Conservation (phyloP, 2,888 invertebrate species). For the Lissocephala sabroskyi region DNA sequence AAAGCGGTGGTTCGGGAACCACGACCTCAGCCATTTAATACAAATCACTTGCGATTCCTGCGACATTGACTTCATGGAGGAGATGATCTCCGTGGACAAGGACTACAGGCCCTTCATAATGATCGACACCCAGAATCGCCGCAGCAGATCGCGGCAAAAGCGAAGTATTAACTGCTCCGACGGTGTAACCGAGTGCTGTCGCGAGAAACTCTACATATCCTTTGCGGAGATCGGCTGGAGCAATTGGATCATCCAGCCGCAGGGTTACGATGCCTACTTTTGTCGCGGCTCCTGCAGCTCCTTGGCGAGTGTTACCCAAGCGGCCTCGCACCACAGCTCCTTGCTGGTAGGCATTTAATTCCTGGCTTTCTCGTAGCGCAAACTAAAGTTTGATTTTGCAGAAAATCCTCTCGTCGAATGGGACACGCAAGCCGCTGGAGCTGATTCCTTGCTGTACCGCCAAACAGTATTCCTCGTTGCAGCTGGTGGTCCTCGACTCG, state of each 20-base stretch:
- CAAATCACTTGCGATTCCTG: conserved; percentile 87
- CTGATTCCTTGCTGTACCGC: conserved; percentile 90
- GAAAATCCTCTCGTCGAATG: conserved; percentile 78
- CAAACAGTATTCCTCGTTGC: conserved; percentile 84
- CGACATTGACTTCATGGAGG: conserved; percentile 75
- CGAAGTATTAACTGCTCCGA: conserved; percentile 81
- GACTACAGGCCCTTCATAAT: conserved; percentile 84
- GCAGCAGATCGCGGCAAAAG: conserved; percentile 74
- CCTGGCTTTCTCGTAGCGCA: neutral
- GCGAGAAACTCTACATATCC: conserved; percentile 86
- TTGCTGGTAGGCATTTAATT: conserved; percentile 77
- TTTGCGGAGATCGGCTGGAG: conserved; percentile 91
- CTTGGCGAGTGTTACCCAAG: conserved; percentile 80
- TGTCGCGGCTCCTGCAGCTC: conserved; percentile 87
- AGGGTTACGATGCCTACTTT: conserved; percentile 89
- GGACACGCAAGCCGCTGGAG: conserved; percentile 74
- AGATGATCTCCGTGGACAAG: conserved; percentile 80
- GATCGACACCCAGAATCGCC: conserved; percentile 83
- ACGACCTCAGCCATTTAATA: conserved; percentile 80
- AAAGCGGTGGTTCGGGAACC: conserved; percentile 82
- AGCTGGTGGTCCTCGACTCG: conserved; percentile 85
- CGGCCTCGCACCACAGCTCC: conserved; percentile 80
- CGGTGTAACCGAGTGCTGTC: conserved; percentile 84
- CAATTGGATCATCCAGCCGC: conserved; percentile 88
- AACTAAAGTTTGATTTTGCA: conserved; percentile 70